Evolutionary conservation across 2,888 invertebrate species (phyloP).

Genomic region (Eurytoma adleriae): DNA sequence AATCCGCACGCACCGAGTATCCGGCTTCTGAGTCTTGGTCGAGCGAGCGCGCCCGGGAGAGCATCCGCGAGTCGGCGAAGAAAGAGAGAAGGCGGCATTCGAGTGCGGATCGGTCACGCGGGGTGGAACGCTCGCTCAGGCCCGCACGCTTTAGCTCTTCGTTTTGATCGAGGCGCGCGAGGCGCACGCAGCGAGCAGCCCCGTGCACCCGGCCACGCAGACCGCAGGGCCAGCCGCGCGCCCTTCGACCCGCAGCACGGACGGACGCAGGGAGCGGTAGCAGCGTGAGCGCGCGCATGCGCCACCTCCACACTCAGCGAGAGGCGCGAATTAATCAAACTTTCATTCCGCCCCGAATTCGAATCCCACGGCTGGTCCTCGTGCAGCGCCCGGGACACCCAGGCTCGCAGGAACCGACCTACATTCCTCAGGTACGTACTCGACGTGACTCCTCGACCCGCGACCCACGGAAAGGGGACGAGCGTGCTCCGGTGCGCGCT

Average conservation of each 20-base stretch:
- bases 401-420: slow-evolving; percentile 9
- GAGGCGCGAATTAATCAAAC: slow-evolving; percentile 49
- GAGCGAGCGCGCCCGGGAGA: neutral
- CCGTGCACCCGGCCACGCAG: neutral
- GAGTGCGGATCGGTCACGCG: too few relatives aligned
- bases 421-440: slow-evolving; percentile 47
- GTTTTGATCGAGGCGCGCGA: too few relatives aligned
- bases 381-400: slow-evolving; percentile 55
- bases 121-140: too few relatives aligned
- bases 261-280: neutral
- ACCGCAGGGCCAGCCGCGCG: neutral
- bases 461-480: too few relatives aligned
- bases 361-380: slow-evolving; percentile 48
- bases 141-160: too few relatives aligned
- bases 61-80: too few relatives aligned
- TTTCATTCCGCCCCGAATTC: slow-evolving; percentile 9
- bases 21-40: neutral
- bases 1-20: neutral
- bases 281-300: slow-evolving; percentile 20
- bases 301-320: neutral
- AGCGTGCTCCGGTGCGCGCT: too few relatives aligned
- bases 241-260: neutral
- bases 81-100: too few relatives aligned
- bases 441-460: too few relatives aligned
- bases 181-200: too few relatives aligned